Evolutionary conservation across 2,888 invertebrate genomes (phyloP).

Genomic region (Andricus quercusramuli): DNA sequence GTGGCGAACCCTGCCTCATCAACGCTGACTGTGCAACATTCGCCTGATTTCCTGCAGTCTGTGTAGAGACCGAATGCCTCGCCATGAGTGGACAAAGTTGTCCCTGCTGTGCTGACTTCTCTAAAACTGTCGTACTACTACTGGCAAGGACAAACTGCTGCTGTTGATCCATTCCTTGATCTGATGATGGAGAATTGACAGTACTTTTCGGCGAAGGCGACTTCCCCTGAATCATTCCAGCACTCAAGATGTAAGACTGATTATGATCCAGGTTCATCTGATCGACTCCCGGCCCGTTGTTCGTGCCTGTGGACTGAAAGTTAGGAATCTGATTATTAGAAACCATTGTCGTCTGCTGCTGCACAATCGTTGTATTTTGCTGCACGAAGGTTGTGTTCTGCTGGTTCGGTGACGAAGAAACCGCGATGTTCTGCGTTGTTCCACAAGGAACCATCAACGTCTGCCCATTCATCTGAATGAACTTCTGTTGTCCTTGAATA

Average conservation of each 20-base stretch:
- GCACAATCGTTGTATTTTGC: constrained; percentile 91
- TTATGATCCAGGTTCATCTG: constrained; percentile 82
- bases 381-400: constrained; percentile 88
- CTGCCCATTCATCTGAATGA: constrained; percentile 86
- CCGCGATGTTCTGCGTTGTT: constrained; percentile 80
- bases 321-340: constrained; percentile 83
- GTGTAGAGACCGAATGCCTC: constrained; percentile 88
- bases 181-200: constrained; percentile 69
- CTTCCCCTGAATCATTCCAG: constrained; percentile 72
- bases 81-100: constrained; percentile 74
- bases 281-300: constrained; percentile 67
- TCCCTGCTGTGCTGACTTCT: constrained; percentile 65
- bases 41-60: constrained; percentile 81
- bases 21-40: constrained; percentile 76
- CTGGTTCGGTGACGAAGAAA: constrained; percentile 81
- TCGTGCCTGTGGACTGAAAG: constrained; percentile 70
- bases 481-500: constrained; percentile 84
- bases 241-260: constrained; percentile 74
- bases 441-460: constrained; percentile 86
- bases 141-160: constrained; percentile 70
- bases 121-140: constrained; percentile 65
- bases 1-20: constrained; percentile 83
- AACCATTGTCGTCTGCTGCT: constrained; percentile 89
- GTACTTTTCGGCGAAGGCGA: constrained; percentile 71
- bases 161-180: constrained; percentile 75